Base-by-base conservation (phyloP, 2,797 vertebrate genomes). In the Ambastaia sidthimunki region DNA sequence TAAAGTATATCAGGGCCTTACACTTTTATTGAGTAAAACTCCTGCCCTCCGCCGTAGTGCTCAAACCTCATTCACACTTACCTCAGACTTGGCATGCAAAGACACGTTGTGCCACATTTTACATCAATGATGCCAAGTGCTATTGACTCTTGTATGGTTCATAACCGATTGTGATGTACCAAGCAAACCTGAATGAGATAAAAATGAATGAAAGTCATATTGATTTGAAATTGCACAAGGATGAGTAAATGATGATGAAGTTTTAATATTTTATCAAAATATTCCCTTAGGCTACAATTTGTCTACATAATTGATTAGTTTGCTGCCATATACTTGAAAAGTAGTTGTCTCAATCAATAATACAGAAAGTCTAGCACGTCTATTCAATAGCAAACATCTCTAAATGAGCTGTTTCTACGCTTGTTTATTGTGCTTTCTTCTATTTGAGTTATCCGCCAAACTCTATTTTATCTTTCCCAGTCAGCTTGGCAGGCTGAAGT, bases 401-500 rank as follows among this genome's bases (percentile, higher is more conserved):
- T 55, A 25, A 47, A 44, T 9, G 41, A 44, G 9, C 41, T 44
- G 41, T 44, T 44, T 65, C 18, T 37, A 44, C 15, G 6, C 54
- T 59, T 48, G 18, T 76, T 68, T 18, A 57, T 50, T 63, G 4
- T 25, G 28, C 28, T 41, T 9, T 19, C 11, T 57, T 71, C 15
- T 18, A 2, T 28, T 65, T 25, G 6, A 65, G 34, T 47, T 10
- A 10, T 44, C 73, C n/a, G 66, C 60, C 50, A 21, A 66, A 55
- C 59, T 71, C 28, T 19, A 25, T 63, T 41, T 16, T 7, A 41
- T 41, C n/a, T 55, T 62, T 57, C 23, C 19, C 34, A 31, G 48
- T 44, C 74, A 23, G 23, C 25, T 74, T 72, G 50, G 71, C 28
- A 60, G 37, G 25, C 34, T 48, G 18, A 47, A 59, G 34, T 74